A percentile compares a stretch with the other conserved stretches of the same genome.
phyloP scores from a whole-genome alignment of 2,888 invertebrate genomes.

The Drosophila nr. perissopoda region DNA sequence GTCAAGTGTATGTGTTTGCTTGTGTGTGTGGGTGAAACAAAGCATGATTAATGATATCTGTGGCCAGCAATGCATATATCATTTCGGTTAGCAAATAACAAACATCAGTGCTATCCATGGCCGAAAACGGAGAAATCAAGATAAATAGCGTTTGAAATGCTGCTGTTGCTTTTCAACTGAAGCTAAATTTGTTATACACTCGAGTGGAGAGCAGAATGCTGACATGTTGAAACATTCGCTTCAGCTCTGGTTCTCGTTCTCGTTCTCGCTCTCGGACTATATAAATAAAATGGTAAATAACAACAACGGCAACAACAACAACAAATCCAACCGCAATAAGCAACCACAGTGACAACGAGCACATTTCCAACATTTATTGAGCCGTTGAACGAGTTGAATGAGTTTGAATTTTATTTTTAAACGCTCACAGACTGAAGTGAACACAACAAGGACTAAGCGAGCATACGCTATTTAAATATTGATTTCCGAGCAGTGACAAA shows the following conservation, averaged over 20 bases:
- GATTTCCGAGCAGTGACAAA: conserved; percentile 69
- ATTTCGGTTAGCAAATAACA: conserved; percentile 79
- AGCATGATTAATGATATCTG: conserved; percentile 79
- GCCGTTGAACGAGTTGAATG: conserved; percentile 82
- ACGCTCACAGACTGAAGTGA: conserved; percentile 52
- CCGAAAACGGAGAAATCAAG: conserved; percentile 61
- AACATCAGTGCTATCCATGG: conserved; percentile 56
- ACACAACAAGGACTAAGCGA: conserved; percentile 68
- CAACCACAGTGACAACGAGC: conserved; percentile 71
- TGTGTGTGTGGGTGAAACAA: conserved; percentile 55
- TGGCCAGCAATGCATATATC: conserved; percentile 73
- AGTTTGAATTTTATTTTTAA: conserved; percentile 80
- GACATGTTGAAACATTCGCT: conserved; percentile 32
- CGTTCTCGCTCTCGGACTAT: conserved; percentile 27
- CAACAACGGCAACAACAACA: conserved; percentile 1
- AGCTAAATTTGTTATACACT: conserved; percentile 69
- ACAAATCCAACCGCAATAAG: conserved; percentile 29
- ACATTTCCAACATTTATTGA: conserved; percentile 80
- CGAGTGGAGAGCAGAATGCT: conserved; percentile 42
- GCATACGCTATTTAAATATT: conserved; percentile 75
- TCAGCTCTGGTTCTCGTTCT: conserved; percentile 1
- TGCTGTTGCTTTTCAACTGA: conserved; percentile 57
- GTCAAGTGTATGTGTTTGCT: conserved; percentile 8
- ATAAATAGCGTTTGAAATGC: conserved; percentile 78
- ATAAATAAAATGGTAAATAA: conserved; percentile 66